Evolutionary conservation across 2,797 vertebrate species (phyloP), one percentile per base, ranked within the genome.

Genomic region (Coluber constrictor): DNA sequence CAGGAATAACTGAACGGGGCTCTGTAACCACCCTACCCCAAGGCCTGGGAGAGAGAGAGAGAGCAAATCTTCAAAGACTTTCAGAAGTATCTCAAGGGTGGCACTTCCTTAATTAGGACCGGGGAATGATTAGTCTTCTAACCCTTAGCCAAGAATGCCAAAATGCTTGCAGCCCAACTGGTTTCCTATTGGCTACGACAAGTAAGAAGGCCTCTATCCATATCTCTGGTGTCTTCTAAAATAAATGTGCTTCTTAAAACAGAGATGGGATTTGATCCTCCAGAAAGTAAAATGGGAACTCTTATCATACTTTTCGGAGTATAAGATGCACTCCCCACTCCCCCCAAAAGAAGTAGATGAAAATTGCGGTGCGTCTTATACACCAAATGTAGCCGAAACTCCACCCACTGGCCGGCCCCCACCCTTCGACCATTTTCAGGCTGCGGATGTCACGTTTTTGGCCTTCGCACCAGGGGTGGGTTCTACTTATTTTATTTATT

Each of bases 401-500:
- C 55, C 13, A 3, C 13, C 13, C 55, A 56, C 13, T 3, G 13
- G 12, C 55, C 3, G 13, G 55, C 55, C 55, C 12, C 13, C 55
- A 56, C 3, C 3, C 13, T 56, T 56, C 0, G 13, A 13, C 55
- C 0, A 5, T 20, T 59, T 59, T 59, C 5, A 18, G 57, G 5
- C 18, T 20, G 3, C 5, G 15, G 4, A 20, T 5, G 0, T 59
- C 0, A 0, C 5, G 1, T 57, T 57, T 57, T 18, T 6, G 5
- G 57, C 57, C 5, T 59, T 5, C 5, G 1, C 1, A 59, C 1
- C 47, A 51, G 47, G 47, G 47, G 47, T 51, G 6, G 6, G 47
- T 8, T 51, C 7, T 51, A 51, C 0, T 51, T 51, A 51, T 1
- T n/a, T n/a, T n/a, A n/a, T n/a, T n/a, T n/a, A n/a, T n/a, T n/a